A percentile compares a stretch with the other conserved stretches of the same genome.
These are phyloP conservation scores for Frankliniella fusca DNA, from an alignment of 2,888 invertebrate genomes.

Conservation along the genomic window DNA sequence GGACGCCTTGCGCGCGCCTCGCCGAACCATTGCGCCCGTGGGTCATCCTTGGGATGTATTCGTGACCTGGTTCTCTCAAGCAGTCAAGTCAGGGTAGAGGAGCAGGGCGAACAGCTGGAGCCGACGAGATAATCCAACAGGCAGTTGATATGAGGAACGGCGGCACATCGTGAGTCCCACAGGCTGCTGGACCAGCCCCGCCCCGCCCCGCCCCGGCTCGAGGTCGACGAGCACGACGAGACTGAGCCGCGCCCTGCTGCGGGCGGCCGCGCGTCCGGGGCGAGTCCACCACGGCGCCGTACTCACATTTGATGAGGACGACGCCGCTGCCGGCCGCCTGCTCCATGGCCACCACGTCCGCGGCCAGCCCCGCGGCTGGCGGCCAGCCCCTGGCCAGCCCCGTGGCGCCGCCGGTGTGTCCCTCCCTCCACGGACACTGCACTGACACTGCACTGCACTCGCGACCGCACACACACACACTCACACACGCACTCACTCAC, in stretches of 20 bases:
- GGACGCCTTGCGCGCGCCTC: too few relatives aligned
- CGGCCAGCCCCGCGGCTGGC: slow-evolving; percentile 19
- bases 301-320: slow-evolving; percentile 71
- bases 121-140: too few relatives aligned
- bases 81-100: too few relatives aligned
- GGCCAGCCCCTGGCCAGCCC: slow-evolving; percentile 22
- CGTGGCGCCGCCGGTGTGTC: background rate
- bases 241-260: too few relatives aligned
- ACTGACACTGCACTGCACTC: background rate
- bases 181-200: too few relatives aligned
- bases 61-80: too few relatives aligned
- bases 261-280: background rate
- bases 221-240: background rate
- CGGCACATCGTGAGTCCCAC: too few relatives aligned
- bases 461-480: background rate
- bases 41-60: too few relatives aligned
- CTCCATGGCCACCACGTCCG: slow-evolving; percentile 15
- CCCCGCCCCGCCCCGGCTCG: too few relatives aligned
- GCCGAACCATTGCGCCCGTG: too few relatives aligned
- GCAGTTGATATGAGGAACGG: too few relatives aligned
- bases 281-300: slow-evolving; percentile 22
- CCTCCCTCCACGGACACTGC: background rate
- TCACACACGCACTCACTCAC: background rate
- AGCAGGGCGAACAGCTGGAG: too few relatives aligned
- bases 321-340: slow-evolving; percentile 55